Evolutionary conservation across 1,140 invertebrate species (phyloP).

Genomic region (Branchinecta lynchi): DNA sequence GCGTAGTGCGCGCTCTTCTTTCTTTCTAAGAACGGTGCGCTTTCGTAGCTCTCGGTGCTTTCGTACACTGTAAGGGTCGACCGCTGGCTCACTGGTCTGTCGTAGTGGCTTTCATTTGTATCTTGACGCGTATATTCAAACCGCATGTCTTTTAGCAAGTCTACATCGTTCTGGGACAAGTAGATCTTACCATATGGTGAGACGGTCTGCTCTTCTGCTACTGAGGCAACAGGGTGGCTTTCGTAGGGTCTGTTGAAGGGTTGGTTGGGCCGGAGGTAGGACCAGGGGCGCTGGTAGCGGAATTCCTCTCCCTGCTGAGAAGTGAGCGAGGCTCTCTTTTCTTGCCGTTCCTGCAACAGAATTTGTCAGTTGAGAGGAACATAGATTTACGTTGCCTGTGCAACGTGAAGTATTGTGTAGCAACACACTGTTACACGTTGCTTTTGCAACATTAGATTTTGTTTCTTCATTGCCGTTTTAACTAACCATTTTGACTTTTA

Average conservation of each 20-base stretch:
- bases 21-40: not conserved
- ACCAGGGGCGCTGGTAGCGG: not conserved
- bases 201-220: not conserved
- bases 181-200: slow-evolving; percentile 5
- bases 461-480: no score
- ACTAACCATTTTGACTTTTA: no score
- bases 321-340: no score
- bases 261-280: not conserved
- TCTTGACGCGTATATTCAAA: not conserved
- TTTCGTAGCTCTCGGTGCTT: not conserved
- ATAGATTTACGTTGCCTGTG: no score
- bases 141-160: not conserved
- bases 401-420: no score
- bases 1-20: not conserved
- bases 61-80: not conserved
- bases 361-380: no score
- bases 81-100: not conserved
- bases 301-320: not conserved
- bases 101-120: not conserved
- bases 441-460: no score
- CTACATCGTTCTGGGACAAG: not conserved
- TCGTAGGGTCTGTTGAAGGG: not conserved
- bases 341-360: no score
- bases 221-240: not conserved
- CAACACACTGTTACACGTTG: no score